Conservation (phyloP, 1,140 invertebrate species). For the Drosophila orosa region DNA sequence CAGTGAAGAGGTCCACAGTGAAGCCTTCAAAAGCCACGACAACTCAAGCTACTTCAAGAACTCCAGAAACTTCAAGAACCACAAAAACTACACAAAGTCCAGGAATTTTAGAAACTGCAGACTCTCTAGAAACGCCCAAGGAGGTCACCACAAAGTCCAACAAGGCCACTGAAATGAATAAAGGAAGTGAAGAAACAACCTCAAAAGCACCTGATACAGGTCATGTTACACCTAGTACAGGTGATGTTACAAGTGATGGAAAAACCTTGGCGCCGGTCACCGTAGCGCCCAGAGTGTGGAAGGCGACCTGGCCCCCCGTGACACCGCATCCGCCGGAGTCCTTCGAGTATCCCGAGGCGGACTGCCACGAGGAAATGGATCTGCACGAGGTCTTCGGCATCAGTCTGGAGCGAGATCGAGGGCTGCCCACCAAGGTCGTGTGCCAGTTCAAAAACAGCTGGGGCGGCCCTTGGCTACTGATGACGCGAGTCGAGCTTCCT, state of each 20-base stretch:
- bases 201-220: too few relatives aligned
- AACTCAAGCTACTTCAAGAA: neutral
- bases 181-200: neutral
- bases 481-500: conserved; percentile 60
- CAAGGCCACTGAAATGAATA: too few relatives aligned
- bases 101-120: neutral
- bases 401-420: conserved; percentile 31
- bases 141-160: conserved; percentile 9
- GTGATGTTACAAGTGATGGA: too few relatives aligned
- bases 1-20: neutral
- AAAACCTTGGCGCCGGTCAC: neutral
- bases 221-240: neutral
- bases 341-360: conserved; percentile 53
- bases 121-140: neutral
- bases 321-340: conserved; percentile 44
- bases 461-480: conserved; percentile 67
- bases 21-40: neutral
- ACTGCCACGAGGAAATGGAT: conserved; percentile 55
- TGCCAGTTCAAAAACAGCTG: conserved; percentile 54
- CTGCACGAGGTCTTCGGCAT: conserved; percentile 65
- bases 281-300: neutral
- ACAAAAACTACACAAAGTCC: neutral
- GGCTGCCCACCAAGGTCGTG: conserved; percentile 49
- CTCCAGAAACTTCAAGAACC: neutral
- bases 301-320: neutral